Percentiles rank a stretch among this genome's conserved stretches.
These are phyloP conservation scores for Leucoraja erinaceus DNA, from an alignment of 2,113 vertebrate species.

Conservation along the genomic window DNA sequence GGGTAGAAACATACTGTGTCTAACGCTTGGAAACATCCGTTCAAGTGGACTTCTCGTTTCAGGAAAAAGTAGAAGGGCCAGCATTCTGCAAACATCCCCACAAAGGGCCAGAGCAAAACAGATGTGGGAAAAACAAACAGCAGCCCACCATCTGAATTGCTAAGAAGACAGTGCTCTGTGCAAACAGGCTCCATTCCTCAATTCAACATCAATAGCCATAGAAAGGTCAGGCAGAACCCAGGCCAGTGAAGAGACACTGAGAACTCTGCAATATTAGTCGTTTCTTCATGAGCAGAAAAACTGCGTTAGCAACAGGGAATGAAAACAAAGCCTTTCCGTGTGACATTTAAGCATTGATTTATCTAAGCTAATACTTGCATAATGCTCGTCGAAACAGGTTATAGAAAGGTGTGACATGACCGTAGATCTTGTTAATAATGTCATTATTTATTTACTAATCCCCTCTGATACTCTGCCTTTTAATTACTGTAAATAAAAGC, in stretches of 20 bases:
- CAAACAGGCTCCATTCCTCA: conserved; percentile 57
- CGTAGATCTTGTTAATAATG: background rate
- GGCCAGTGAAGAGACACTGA: conserved; percentile 13
- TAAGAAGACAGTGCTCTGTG: conserved; percentile 69
- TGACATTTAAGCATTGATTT: conserved; percentile 7
- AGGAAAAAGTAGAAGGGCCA: conserved; percentile 49
- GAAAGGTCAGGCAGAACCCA: conserved; percentile 45
- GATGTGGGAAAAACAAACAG: conserved; percentile 99
- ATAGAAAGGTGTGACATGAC: background rate
- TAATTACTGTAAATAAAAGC: background rate
- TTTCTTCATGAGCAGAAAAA: conserved; percentile 4
- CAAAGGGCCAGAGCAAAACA: conserved; percentile 82
- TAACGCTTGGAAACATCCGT: conserved; percentile 56
- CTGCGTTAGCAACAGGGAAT: background rate
- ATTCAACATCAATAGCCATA: conserved; percentile 57
- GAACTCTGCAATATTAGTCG: background rate
- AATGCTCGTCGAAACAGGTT: background rate
- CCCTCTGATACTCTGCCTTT: background rate
- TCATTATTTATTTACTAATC: background rate
- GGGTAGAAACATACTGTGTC: conserved; percentile 31
- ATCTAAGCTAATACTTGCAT: background rate
- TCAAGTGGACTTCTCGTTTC: conserved; percentile 55
- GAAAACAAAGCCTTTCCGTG: background rate
- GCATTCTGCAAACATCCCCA: conserved; percentile 72
- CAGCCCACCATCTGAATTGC: conserved; percentile 75